These are phyloP conservation scores for Helarctos malayanus DNA, from an alignment of 2,797 vertebrate genomes.

Conservation along the genomic window DNA sequence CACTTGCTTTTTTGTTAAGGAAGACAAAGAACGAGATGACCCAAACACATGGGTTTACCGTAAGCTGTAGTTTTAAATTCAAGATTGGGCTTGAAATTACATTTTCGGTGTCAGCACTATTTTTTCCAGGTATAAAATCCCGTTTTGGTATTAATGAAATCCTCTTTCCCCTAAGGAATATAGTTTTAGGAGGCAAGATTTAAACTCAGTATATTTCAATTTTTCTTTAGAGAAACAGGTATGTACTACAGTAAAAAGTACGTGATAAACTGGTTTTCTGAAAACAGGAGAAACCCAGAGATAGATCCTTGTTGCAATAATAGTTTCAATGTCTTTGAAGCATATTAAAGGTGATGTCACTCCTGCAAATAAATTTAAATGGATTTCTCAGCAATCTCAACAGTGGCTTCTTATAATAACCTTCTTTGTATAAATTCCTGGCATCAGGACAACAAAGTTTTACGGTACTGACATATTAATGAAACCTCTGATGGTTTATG, in stretches of 20 bases:
- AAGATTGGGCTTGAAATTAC: slow-evolving; percentile 36
- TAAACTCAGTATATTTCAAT: background rate
- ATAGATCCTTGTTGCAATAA: background rate
- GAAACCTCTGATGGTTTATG: background rate
- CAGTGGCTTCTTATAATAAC: slow-evolving; percentile 4
- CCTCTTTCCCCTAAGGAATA: background rate
- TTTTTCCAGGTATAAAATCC: slow-evolving; percentile 41
- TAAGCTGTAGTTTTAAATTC: slow-evolving; percentile 21
- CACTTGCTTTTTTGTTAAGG: background rate
- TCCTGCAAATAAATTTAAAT: slow-evolving; percentile 53
- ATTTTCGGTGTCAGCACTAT: background rate
- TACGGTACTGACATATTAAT: background rate
- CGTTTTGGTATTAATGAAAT: slow-evolving; percentile 54
- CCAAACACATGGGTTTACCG: background rate
- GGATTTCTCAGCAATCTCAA: slow-evolving; percentile 5
- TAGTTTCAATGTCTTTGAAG: background rate
- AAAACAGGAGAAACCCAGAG: slow-evolving; percentile 51
- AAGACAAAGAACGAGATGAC: background rate
- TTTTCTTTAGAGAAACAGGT: slow-evolving; percentile 48
- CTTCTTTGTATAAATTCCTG: slow-evolving; percentile 47
- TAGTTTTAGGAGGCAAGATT: slow-evolving; percentile 16
- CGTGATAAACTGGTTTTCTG: slow-evolving; percentile 29
- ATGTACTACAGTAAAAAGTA: background rate
- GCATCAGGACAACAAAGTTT: background rate
- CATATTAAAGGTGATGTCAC: background rate